Conservation (phyloP, 2,797 vertebrate species). For the Microcaecilia unicolor region DNA sequence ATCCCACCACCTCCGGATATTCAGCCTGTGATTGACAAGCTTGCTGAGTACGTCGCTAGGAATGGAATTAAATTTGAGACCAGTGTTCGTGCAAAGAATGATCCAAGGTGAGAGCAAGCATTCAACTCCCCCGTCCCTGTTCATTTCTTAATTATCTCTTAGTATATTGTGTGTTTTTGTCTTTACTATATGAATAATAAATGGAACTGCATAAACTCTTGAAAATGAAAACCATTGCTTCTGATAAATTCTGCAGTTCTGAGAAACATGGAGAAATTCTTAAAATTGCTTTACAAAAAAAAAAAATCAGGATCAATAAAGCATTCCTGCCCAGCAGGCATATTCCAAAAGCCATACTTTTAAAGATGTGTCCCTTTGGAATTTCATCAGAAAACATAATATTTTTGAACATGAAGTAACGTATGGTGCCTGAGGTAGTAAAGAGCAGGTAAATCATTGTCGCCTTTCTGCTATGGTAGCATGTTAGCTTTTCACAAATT, state of each 20-base stretch:
- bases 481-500: not conserved
- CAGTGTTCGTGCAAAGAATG: slow-evolving; percentile 92
- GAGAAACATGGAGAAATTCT: too few relatives aligned
- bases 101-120: slow-evolving; percentile 67
- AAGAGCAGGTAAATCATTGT: not conserved
- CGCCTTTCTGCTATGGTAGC: too few relatives aligned
- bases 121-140: too few relatives aligned
- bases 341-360: not conserved
- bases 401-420: not conserved
- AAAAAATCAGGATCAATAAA: too few relatives aligned
- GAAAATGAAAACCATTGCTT: not conserved
- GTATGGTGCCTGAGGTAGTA: not conserved
- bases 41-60: slow-evolving; percentile 91
- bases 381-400: not conserved
- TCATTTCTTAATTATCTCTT: not conserved
- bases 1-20: slow-evolving; percentile 93
- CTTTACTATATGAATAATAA: not conserved
- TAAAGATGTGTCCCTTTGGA: not conserved
- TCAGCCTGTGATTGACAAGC: slow-evolving; percentile 95
- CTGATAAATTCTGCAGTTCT: not conserved
- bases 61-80: slow-evolving; percentile 93
- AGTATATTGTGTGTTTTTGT: too few relatives aligned
- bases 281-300: too few relatives aligned
- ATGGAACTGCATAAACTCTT: not conserved
- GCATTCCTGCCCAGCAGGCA: not conserved